Percentiles rank a stretch among this genome's conserved stretches.
phyloP scores from a whole-genome alignment of 2,113 vertebrate species.

The Pimephales promelas region DNA sequence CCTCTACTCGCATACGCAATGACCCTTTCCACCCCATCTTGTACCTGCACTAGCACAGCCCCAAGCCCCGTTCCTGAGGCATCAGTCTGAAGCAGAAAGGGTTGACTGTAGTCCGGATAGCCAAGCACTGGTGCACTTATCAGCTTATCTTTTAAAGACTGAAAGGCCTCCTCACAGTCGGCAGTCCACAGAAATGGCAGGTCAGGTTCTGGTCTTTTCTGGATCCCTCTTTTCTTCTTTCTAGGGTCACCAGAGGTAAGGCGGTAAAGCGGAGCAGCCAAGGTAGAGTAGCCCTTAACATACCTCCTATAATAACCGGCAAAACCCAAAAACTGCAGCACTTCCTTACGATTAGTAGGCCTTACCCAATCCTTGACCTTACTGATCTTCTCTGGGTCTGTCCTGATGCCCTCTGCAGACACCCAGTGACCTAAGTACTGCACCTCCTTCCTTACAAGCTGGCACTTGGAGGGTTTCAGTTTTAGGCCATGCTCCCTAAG shows the following conservation, averaged over 20 bases:
- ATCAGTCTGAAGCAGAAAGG: neutral
- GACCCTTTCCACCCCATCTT: too few species aligned
- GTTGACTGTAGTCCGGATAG: neutral
- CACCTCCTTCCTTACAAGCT: constrained; percentile 13
- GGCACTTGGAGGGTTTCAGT: constrained; percentile 2
- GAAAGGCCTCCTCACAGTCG: too few species aligned
- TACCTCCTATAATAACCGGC: neutral
- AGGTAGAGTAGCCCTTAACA: too few species aligned
- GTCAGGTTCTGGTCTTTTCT: too few species aligned
- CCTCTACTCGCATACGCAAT: too few species aligned
- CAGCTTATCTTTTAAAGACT: too few species aligned
- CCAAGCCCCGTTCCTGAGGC: too few species aligned
- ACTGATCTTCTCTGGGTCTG: constrained; percentile 42
- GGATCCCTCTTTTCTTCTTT: too few species aligned
- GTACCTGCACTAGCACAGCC: too few species aligned
- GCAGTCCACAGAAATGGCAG: too few species aligned
- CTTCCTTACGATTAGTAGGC: constrained; percentile 19
- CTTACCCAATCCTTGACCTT: constrained; percentile 35
- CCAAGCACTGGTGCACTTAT: neutral
- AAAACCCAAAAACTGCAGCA: constrained; percentile 26
- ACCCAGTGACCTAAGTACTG: constrained; percentile 28
- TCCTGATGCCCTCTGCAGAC: constrained; percentile 34
- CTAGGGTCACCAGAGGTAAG: too few species aligned
- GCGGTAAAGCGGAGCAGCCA: too few species aligned
- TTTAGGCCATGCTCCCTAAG: neutral